Evolutionary conservation across 2,113 vertebrate genomes (phyloP), one percentile per base, ranked within the genome.

Genomic region (Lophotis ruficrista): DNA sequence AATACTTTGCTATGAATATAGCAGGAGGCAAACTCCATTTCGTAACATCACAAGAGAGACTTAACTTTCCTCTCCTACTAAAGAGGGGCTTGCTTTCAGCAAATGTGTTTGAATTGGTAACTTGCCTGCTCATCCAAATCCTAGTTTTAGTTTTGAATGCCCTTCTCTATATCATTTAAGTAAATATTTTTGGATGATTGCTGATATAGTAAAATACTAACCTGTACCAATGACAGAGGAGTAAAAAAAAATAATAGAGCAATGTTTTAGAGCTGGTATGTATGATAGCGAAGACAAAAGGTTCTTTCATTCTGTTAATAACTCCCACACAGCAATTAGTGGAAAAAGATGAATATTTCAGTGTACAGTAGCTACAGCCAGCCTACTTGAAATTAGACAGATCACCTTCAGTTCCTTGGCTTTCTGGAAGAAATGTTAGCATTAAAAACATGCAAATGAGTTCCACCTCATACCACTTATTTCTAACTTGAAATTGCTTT

Each of bases 271-370:
- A 95, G 95, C 88, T 94, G 92, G 87, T 91, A 64, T 88, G 83
- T 93, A 89, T 3, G 14, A 93, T 57, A 96, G 54, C 81, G 96
- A 97, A 96, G 83, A 97, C 96, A 96, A 97, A 96, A 97, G 80
- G 53, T 78, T 97, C 97, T 95, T 97, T 98, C 95, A 91, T 97
- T 97, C 96, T 91, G 88, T 92, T 95, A 92, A 14, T 62, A 83
- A 97, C 98, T 97, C 97, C 98, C 95, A 98, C 98, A 94, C 94
- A 95, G 93, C 96, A 97, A 96, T 98, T 97, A 97, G 81, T 90
- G 91, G 43, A 37, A 94, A 69, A 93, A 88, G 90, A 96, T 94
- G 60, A 97, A 66, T 96, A 96, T 96, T 97, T 96, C 95, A 95
- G 31, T 24, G 14, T 89, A 62, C 35, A 51, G 50, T 82, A 97